Percentiles rank a stretch among this genome's conserved stretches.
These are phyloP conservation scores for Diaperis boleti DNA, from an alignment of 2,888 invertebrate species.

Conservation along the genomic window DNA sequence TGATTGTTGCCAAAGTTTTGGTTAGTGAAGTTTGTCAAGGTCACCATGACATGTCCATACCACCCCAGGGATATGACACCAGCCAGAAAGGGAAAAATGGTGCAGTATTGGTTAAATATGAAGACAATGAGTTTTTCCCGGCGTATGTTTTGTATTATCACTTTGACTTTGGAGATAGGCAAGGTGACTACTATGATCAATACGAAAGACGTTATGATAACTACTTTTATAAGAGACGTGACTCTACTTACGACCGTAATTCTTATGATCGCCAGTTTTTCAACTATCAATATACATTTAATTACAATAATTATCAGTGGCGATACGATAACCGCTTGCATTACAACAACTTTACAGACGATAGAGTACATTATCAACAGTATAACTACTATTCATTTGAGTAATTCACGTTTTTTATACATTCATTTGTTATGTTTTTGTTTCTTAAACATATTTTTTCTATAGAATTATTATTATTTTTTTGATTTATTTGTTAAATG, in stretches of 20 bases:
- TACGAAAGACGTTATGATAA: not conserved
- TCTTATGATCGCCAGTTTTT: too few species aligned
- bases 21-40: constrained; percentile 47
- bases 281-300: too few species aligned
- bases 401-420: too few species aligned
- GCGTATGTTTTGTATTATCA: constrained; percentile 7
- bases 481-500: too few species aligned
- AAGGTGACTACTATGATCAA: not conserved
- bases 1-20: constrained; percentile 54
- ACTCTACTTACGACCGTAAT: not conserved
- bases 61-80: constrained; percentile 54
- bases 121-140: constrained; percentile 15
- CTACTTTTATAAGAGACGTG: not conserved
- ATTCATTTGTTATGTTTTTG: too few species aligned
- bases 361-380: too few species aligned
- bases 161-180: not conserved
- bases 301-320: too few species aligned
- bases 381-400: too few species aligned
- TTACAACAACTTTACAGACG: too few species aligned
- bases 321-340: too few species aligned
- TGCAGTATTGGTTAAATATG: constrained; percentile 44
- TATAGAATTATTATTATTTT: too few species aligned
- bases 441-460: too few species aligned
- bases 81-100: constrained; percentile 48
- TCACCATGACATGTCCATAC: constrained; percentile 47